Evolutionary conservation across 1,140 invertebrate genomes (phyloP), one percentile per base, ranked within the genome.

Genomic region (Hypothenemus hampei): DNA sequence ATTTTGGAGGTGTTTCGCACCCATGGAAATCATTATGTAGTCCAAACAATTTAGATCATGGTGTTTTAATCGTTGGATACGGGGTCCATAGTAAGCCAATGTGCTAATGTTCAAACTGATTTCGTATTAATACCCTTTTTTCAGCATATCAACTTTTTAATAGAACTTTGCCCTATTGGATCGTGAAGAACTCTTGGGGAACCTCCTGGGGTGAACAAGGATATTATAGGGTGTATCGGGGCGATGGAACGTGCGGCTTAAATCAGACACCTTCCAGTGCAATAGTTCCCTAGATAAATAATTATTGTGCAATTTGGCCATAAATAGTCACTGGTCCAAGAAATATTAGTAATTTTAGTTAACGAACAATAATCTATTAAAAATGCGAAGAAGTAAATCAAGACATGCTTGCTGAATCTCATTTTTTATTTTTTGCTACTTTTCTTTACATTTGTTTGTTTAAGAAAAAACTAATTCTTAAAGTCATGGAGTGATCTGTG

Each of bases 1-100:
- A 98, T 70, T 78, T 93, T 59, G 93, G 94, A 21, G 96, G 96
- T n/a, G 83, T 98, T 7, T 94, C 93, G 0, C 94, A 98, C 79
- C 96, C 96, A 0, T 89, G 82, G 76, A 89, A 87, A 63, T 82
- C 92, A 59, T 75, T 98, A 8, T 98, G 94, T 69, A 83, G 76
- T 67, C 86, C 87, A 0, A 75, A 79, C 1, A 81, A 82, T 71
- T 71, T 95, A 13, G 90, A 96, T 74, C 92, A 95, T 69, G 92
- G 94, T 6, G 93, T 98, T 21, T 74, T 97, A 1, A 91, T 97
- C 68, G 93, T 97, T 18, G 94, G 93, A 52, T 97, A 84, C 70
- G 91, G 91, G 44, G 74, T 81, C n/a, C 81, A 87, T 60, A 77
- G 83, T 82, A 78, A 77, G 80, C n/a, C n/a, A 79, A 62, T 51